These are phyloP conservation scores for Leptonema lineaticorne DNA, from an alignment of 1,140 invertebrate genomes.

Conservation along the genomic window DNA sequence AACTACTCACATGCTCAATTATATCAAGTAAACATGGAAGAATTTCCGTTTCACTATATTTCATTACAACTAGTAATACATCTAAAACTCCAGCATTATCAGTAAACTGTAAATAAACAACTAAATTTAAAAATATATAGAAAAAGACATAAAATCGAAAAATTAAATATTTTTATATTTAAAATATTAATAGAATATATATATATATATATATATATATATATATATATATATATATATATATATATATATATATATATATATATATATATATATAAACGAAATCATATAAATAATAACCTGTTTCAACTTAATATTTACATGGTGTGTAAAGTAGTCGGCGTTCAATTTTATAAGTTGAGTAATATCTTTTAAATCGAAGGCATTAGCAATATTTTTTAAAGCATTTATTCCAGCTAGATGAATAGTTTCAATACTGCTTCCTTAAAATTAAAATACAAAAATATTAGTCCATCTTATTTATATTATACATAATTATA, in stretches of 20 bases:
- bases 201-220: too few relatives aligned
- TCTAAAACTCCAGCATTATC: conserved; percentile 57
- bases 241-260: too few relatives aligned
- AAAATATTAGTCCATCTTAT: conserved; percentile 23
- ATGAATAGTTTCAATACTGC: conserved; percentile 57
- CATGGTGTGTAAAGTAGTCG: conserved; percentile 68
- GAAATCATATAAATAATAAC: conserved; percentile 43
- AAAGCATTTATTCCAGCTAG: conserved; percentile 58
- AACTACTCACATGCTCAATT: conserved; percentile 58
- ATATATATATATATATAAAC: background rate
- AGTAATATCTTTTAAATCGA: conserved; percentile 52
- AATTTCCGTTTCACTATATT: conserved; percentile 61
- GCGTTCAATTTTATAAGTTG: conserved; percentile 62
- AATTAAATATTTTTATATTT: background rate
- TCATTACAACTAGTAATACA: conserved; percentile 65
- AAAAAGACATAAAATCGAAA: background rate
- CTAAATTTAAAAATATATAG: background rate
- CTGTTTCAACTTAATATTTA: conserved; percentile 62
- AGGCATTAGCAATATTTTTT: conserved; percentile 55
- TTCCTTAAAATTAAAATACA: conserved; percentile 50
- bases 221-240: too few relatives aligned
- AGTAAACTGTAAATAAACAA: conserved; percentile 26
- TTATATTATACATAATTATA: background rate
- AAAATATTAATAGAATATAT: too few relatives aligned
- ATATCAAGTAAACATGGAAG: conserved; percentile 63